Evolutionary conservation across 2,113 vertebrate genomes (phyloP), one percentile per base, ranked within the genome.

Genomic region (Apteryx mantelli): DNA sequence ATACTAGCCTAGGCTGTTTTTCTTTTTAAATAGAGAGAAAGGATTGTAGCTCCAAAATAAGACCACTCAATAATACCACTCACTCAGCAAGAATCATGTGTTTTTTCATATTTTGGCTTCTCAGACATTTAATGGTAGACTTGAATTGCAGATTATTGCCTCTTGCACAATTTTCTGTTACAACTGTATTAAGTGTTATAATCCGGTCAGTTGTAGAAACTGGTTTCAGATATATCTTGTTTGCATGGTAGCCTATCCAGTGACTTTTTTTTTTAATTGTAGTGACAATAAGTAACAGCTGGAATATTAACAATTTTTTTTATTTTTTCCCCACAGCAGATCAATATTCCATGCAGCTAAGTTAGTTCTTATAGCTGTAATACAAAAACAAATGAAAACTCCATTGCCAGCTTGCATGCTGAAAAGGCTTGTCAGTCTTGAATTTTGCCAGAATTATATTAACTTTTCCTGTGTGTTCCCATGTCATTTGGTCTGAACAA

Each of bases 401-500:
- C 85, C 63, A 70, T 18, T 93, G 53, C 30, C n/a, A 82, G 26
- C 42, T 82, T 92, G 61, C 65, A 32, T 79, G 61, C 24, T 95
- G 69, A 93, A 93, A 88, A 89, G 21, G 17, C 88, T 92, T 68
- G 74, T 82, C 80, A 89, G 48, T 86, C 48, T 77, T 82, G 52
- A 68, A 78, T 96, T 89, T 95, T 95, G 58, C 50, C 50, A 88
- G 44, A 91, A 88, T 60, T 88, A 30, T n/a, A 60, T 55, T 95
- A 71, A 83, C 40, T 91, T 82, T 78, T 85, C 32, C 75, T 87
- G 28, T 69, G 22, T 84, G 26, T 87, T 95, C 83, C 34, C 8
- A 24, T 85, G 26, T 91, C 75, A 78, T 94, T 88, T 63, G 87
- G 14, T 77, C 68, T 82, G 78, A 91, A 60, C 75, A 46, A 92